Evolutionary conservation across 1,140 invertebrate species (phyloP).

Genomic region (Melanaphis sacchari): DNA sequence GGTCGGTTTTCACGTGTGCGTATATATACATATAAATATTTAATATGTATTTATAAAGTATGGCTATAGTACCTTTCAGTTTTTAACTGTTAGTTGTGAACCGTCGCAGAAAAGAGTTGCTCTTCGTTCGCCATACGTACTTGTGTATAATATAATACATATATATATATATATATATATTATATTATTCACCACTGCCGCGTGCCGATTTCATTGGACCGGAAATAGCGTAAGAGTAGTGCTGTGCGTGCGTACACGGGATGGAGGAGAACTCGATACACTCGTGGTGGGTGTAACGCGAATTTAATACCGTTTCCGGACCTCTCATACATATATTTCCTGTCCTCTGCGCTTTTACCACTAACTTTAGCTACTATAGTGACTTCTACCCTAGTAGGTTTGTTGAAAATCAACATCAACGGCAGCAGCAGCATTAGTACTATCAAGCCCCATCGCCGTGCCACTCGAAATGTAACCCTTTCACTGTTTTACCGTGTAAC

Average conservation of each 20-base stretch:
- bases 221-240: background rate
- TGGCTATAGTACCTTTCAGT: background rate
- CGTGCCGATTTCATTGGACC: background rate
- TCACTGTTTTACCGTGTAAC: background rate
- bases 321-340: background rate
- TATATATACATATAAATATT: background rate
- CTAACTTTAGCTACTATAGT: background rate
- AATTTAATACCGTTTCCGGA: conserved; percentile 41
- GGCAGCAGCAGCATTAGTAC: background rate
- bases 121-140: background rate
- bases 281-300: background rate
- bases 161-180: background rate
- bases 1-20: background rate
- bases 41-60: background rate
- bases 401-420: background rate
- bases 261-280: background rate
- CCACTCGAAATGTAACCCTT: background rate
- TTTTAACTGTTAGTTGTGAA: background rate
- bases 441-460: background rate
- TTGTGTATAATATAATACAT: background rate
- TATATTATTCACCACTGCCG: background rate
- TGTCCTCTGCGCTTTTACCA: background rate
- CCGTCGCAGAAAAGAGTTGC: background rate
- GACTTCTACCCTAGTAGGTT: background rate
- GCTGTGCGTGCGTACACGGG: background rate